Evolutionary conservation across 2,113 vertebrate species (phyloP), one percentile per base, ranked within the genome.

Genomic region (Lichenostomus cassidix): DNA sequence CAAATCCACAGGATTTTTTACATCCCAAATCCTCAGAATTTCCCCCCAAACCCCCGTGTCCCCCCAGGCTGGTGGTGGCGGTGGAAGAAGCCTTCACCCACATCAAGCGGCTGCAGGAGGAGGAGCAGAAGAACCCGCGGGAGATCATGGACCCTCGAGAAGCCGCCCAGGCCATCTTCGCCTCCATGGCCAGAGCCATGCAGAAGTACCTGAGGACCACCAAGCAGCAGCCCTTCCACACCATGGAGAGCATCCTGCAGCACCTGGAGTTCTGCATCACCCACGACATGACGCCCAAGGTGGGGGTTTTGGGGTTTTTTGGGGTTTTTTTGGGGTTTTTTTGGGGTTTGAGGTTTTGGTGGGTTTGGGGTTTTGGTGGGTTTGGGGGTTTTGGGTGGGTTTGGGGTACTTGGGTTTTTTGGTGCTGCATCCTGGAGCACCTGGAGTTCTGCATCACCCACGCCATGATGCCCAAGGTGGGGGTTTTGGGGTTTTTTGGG

Each of bases 181-280:
- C 99, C 20, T 99, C 99, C 60, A 99, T 99, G 99, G 99, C 99
- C 7, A 97, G 99, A 1, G 99, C 99, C 97, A 99, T 99, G 99
- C 99, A 99, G 98, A 99, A 99, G 60, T 99, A 99, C 97, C 98
- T 99, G 69, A 97, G 99, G 1, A 99, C 99, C 86, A 99, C 99
- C 16, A 98, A 99, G 62, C 99, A 99, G 97, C 99, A 99, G 97
- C 99, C 99, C 24, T 99, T 98, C 97, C 99, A 99, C 98, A 99
- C 98, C 96, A 99, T 99, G 99, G 99, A 99, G 98, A 99, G 99
- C 98, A 99, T 99, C 97, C 98, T 99, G 67, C 98, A 99, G 41
- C 99, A 99, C 97, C 98, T 99, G 15, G 99, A 99, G 96, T 99
- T 99, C 98, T 99, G 99, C 98, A 99, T 99, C 98, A 99, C 99